Evolutionary conservation across 2,888 invertebrate species (phyloP), one percentile per base, ranked within the genome.

Genomic region (Disparrhopalites patrizii): DNA sequence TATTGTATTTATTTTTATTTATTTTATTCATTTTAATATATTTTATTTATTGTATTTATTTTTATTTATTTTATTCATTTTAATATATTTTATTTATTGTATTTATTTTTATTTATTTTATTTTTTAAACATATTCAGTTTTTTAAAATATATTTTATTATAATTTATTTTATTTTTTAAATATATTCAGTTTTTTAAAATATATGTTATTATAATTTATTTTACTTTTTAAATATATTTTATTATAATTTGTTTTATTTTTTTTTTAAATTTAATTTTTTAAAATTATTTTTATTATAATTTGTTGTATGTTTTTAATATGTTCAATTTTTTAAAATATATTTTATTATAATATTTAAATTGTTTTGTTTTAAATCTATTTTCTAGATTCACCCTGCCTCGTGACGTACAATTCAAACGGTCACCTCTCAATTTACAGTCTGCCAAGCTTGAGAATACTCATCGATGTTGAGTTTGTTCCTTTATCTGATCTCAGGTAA

Each of bases 401-500:
- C 78, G 89, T 92, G 76, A 92, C 91, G 81, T 97, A 96, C 84
- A 84, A 93, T 77, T 94, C 95, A 70, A 95, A 90, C 81, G 96
- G 97, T 64, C 93, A 93, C 82, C 83, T 99, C 78, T 86, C 89
- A 78, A 91, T 93, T 71, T 93, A 93, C 84, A 95, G 93, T 83
- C 85, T 99, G 81, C 99, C 99, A 69, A 95, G 95, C 79, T 85
- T 99, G 77, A 88, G 93, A 81, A 90, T 89, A 76, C 85, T 99
- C 73, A 85, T 95, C 78, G 92, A 96, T 81, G 87, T 92, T 70
- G 93, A 95, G 82, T 95, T 97, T 83, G 85, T 97, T 78, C 95
- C 96, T 70, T 85, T 93, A 75, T 87, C 91, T 73, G 94, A 96
- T 82, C 87, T 95, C 82, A 94, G 93, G 93, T 93, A 83, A 83